Evolutionary conservation across 2,113 vertebrate species (phyloP).

Genomic region (Polyodon spathula): DNA sequence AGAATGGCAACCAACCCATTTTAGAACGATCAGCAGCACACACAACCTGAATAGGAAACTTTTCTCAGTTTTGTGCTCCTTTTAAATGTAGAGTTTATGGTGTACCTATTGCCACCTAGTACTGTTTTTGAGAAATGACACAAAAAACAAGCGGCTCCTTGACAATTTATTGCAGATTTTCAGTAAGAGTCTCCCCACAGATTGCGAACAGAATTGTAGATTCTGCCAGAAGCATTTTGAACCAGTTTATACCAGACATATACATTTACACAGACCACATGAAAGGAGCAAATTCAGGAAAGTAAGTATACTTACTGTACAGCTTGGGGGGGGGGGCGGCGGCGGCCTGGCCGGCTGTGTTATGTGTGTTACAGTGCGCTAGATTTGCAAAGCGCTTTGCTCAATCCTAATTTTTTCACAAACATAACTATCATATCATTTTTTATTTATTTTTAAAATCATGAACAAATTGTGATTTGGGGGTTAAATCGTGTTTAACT

Average conservation of each 20-base stretch:
- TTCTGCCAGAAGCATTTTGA: constrained; percentile 77
- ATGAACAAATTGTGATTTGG: too few species aligned
- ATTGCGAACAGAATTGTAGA: constrained; percentile 94
- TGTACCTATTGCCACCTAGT: background rate
- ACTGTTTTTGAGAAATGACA: background rate
- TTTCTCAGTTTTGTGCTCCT: background rate
- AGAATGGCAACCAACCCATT: too few species aligned
- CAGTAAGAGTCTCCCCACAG: constrained; percentile 88
- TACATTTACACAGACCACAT: constrained; percentile 96
- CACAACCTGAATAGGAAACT: too few species aligned
- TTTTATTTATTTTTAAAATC: too few species aligned
- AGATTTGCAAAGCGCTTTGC: too few species aligned
- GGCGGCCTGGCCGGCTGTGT: too few species aligned
- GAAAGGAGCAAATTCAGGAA: constrained; percentile 84
- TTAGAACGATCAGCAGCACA: too few species aligned
- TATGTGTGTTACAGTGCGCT: too few species aligned
- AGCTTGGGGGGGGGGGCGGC: too few species aligned
- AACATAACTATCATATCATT: too few species aligned
- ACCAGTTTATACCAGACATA: constrained; percentile 89
- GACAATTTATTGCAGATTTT: constrained; percentile 59
- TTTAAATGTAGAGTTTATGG: background rate
- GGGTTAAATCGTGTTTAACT: too few species aligned
- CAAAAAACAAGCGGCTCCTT: constrained; percentile 27
- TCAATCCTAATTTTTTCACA: too few species aligned
- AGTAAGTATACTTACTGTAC: constrained; percentile 59